Evolutionary conservation across 2,113 vertebrate species (phyloP).

Genomic region (Perca fluviatilis): DNA sequence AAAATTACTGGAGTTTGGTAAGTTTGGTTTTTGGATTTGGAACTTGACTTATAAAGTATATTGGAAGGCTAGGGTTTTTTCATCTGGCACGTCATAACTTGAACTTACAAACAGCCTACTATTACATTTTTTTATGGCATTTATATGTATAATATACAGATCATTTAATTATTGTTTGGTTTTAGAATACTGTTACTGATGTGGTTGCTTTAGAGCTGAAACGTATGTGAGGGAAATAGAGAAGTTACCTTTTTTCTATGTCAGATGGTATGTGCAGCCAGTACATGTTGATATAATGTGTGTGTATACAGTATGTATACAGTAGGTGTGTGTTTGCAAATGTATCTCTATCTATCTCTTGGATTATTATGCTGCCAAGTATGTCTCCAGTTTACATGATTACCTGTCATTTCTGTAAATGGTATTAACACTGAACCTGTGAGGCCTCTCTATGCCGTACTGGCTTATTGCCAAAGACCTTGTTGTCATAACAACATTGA

Average conservation of each 20-base stretch:
- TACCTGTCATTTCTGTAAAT: background rate
- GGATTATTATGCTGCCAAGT: background rate
- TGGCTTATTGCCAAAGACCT: background rate
- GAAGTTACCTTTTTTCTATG: background rate
- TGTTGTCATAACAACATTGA: constrained; percentile 37
- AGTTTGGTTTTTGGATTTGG: constrained; percentile 56
- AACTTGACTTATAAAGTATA: constrained; percentile 8
- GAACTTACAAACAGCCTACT: background rate
- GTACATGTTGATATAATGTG: background rate
- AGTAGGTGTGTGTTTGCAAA: background rate
- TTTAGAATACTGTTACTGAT: background rate
- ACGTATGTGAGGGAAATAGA: background rate
- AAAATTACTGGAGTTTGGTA: constrained; percentile 65
- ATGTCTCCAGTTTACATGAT: background rate
- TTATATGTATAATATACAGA: background rate
- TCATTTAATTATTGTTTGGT: background rate
- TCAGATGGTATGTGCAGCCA: background rate
- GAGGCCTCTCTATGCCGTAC: background rate
- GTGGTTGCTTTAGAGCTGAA: background rate
- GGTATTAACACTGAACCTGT: background rate
- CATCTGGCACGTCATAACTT: background rate
- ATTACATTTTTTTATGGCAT: background rate
- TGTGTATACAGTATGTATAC: background rate
- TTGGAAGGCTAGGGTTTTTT: background rate
- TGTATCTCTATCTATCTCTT: background rate